Percentiles rank a stretch among this genome's conserved stretches.
These are phyloP conservation scores for Polydrusus cervinus DNA, from an alignment of 2,888 invertebrate genomes.

Conservation along the genomic window DNA sequence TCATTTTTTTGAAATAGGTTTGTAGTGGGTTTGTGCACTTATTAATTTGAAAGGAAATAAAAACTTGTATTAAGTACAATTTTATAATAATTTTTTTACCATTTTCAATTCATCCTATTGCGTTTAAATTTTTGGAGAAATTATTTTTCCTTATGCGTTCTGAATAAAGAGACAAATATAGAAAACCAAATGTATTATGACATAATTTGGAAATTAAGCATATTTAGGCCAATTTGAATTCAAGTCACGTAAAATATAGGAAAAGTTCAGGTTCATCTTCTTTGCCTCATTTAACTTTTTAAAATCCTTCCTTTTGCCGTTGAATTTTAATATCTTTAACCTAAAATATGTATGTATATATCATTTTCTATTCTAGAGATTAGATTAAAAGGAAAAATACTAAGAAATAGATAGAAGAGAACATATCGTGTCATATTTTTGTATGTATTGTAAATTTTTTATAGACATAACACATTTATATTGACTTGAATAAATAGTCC, in stretches of 20 bases:
- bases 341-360: neutral
- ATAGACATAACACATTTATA: no score
- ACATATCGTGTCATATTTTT: no score
- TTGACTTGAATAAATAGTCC: no score
- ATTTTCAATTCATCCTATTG: no score
- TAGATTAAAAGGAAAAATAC: neutral
- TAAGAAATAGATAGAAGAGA: neutral
- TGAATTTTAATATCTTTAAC: neutral
- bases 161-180: neutral
- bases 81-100: no score
- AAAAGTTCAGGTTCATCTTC: slow-evolving; percentile 35
- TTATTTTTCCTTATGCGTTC: neutral
- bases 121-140: no score
- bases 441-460: no score
- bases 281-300: slow-evolving; percentile 30
- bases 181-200: neutral
- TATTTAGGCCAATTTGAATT: neutral
- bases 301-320: slow-evolving; percentile 11
- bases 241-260: slow-evolving; percentile 32
- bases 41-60: no score
- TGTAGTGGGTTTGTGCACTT: no score
- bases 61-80: no score
- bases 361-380: neutral
- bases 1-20: no score
- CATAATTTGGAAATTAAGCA: neutral